phyloP scores from a whole-genome alignment of 2,797 vertebrate genomes.

The Eulemur mongoz region DNA sequence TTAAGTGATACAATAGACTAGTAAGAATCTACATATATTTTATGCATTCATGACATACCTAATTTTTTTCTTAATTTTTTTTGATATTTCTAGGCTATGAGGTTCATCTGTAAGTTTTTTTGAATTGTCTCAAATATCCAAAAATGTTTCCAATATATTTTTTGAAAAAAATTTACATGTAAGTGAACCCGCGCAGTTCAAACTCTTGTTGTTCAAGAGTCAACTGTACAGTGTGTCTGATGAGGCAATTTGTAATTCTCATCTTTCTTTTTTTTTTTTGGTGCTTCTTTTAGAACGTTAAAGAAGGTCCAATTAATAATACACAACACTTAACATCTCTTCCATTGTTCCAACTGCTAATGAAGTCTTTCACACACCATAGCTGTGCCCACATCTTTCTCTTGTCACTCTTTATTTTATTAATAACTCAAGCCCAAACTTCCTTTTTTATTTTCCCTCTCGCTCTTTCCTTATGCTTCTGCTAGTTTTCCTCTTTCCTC shows the following conservation, averaged over 20 bases:
- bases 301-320: neutral
- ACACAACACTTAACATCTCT: neutral
- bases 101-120: neutral
- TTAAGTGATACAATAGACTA: neutral
- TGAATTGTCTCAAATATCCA: neutral
- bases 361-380: neutral
- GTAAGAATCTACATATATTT: neutral
- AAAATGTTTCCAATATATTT: neutral
- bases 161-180: neutral
- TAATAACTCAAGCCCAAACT: neutral
- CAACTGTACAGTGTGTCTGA: neutral
- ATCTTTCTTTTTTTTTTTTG: neutral
- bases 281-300: neutral
- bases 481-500: neutral
- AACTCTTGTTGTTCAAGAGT: neutral
- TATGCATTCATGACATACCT: neutral
- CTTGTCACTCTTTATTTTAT: neutral
- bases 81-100: neutral
- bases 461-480: neutral
- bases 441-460: neutral
- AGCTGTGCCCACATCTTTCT: neutral
- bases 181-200: neutral
- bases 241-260: neutral
- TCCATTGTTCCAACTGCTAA: neutral
- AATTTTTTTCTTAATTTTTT: neutral